Evolutionary conservation across 1,140 invertebrate species (phyloP).

Genomic region (Heterodera carotae): DNA sequence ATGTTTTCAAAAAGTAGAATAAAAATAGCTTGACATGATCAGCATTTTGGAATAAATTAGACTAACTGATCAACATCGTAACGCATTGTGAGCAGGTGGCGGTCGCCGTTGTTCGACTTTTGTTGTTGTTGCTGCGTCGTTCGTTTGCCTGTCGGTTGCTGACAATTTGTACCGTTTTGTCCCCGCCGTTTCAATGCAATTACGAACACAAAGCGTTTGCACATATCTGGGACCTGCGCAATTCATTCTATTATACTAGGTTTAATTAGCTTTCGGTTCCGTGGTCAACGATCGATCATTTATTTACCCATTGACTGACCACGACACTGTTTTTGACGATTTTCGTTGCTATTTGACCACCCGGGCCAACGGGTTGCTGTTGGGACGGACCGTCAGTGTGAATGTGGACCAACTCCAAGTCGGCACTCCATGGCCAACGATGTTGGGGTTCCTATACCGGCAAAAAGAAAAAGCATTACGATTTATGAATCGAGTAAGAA

Average conservation of each 20-base stretch:
- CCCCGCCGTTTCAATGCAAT: conserved; percentile 3
- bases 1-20: neutral
- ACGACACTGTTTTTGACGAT: neutral
- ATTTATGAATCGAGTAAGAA: no score
- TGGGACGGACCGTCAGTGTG: neutral
- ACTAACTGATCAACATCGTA: neutral
- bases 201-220: conserved; percentile 18
- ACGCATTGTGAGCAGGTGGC: neutral
- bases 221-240: conserved; percentile 7
- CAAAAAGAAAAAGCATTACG: no score
- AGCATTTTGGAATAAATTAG: neutral
- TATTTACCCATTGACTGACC: neutral
- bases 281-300: no score
- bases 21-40: no score
- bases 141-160: neutral
- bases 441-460: neutral
- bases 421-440: neutral
- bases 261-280: neutral
- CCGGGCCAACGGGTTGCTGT: neutral
- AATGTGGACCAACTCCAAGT: conserved; percentile 9
- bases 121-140: neutral
- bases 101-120: neutral
- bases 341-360: no score
- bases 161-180: neutral
- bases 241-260: neutral